Conservation (phyloP, 2,888 invertebrate species). For the Drosophila borealis region DNA sequence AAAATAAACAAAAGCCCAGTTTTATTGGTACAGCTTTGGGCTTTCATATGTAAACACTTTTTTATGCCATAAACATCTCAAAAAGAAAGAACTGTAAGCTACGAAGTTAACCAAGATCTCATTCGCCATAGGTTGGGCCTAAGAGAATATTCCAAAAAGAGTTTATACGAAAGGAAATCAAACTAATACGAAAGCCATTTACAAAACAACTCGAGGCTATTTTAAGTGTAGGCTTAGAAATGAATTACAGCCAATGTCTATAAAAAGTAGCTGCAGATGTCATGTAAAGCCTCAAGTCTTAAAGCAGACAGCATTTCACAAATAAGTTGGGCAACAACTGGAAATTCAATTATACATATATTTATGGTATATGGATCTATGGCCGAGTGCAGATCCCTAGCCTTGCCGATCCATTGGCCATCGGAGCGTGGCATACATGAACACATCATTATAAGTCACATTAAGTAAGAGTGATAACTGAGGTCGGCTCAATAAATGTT, state of each 20-base stretch:
- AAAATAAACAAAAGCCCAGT: too few relatives aligned
- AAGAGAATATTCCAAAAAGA: too few relatives aligned
- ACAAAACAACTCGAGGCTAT: background rate
- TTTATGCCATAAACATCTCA: too few relatives aligned
- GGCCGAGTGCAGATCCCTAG: slow-evolving; percentile 3
- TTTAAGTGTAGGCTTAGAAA: background rate
- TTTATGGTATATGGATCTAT: slow-evolving; percentile 3
- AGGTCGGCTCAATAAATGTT: slow-evolving; percentile 60
- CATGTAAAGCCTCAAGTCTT: background rate
- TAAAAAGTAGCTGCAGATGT: background rate
- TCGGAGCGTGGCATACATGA: slow-evolving; percentile 51
- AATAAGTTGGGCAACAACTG: slow-evolving; percentile 20
- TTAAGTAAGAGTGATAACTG: slow-evolving; percentile 82
- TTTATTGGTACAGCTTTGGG: too few relatives aligned
- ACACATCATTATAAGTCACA: slow-evolving; percentile 74
- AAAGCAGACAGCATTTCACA: slow-evolving; percentile 33
- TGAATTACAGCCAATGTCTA: background rate
- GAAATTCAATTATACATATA: slow-evolving; percentile 2
- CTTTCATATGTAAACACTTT: too few relatives aligned
- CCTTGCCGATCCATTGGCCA: slow-evolving; percentile 50
- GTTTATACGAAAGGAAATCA: background rate
- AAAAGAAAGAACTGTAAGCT: too few relatives aligned
- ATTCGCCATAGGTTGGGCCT: too few relatives aligned
- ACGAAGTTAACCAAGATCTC: too few relatives aligned
- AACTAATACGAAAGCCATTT: background rate